Evolutionary conservation across 2,113 vertebrate species (phyloP), one percentile per base, ranked within the genome.

Genomic region (Hyla sarda): DNA sequence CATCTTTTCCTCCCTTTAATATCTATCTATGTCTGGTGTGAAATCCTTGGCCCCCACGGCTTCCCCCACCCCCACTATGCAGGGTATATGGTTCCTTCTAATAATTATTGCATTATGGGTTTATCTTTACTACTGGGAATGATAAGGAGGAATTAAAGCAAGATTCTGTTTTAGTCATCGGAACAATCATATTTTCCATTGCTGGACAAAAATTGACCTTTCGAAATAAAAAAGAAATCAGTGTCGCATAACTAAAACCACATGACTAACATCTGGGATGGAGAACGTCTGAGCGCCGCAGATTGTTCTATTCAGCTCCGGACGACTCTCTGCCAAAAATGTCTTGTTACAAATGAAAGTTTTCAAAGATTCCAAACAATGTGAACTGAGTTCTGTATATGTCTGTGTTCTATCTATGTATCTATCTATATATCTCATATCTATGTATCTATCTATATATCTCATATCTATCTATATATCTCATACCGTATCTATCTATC

Each of bases 151-250:
- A 56, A 75, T 75, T 58, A 62, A 75, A 62, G 72, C 45, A 81
- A 81, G 58, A 72, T 58, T 86, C 67, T 81, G 65, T 60, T 81
- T 81, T 72, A 73, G 52, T 80, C 79, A 81, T 81, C 16, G 11
- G 52, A 81, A 81, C 73, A 86, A 73, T 86, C 84, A 86, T 28
- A 81, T 81, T 86, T 86, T 86, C 76, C 84, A 86, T 52, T 80
- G 84, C 77, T 81, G 76, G 84, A 72, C 84, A 86, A 71, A 71
- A 52, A 45, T 69, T 73, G 74, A 86, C 84, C 84, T 86, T 56
- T 52, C 34, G 30, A 86, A 47, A 80, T 30, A 37, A 54, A 72
- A 28, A 72, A 71, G 50, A 82, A 72, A 54, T 72, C 47, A 56
- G 25, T 72, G 84, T 86, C 84, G 47, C 65, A 45, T 80, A 81